Evolutionary conservation across 2,797 vertebrate genomes (phyloP), one percentile per base, ranked within the genome.

Genomic region (Champsocephalus esox): DNA sequence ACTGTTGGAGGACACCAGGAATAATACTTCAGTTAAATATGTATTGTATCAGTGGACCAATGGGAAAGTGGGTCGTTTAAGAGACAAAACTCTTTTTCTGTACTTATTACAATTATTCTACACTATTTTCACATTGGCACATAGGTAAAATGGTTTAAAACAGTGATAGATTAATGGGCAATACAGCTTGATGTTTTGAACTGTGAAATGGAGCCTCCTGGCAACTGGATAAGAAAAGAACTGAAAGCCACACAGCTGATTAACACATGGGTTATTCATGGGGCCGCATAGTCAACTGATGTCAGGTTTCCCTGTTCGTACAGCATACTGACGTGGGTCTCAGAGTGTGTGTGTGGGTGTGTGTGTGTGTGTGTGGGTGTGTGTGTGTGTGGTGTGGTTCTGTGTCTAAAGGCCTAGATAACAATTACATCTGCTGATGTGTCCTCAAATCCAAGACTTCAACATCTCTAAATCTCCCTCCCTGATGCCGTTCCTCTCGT

Each of bases 181-280:
- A 28, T 68, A 46, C 5, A 66, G 16, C 13, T 43, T 34, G 56
- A 69, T 68, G 46, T 70, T 81, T 75, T 62, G 17, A 6, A 60
- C 55, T 43, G n/a, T 76, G 68, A 87, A 89, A 83, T 24, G 10
- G 77, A 90, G 71, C 64, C 61, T 69, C 63, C 58, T 62, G 59
- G 76, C 56, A 77, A 74, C 77, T 45, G 51, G 78, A 86, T 78
- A 79, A 77, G 67, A 84, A 85, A 81, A 83, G 59, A 62, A 32
- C 41, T 80, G 16, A 56, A 24, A 81, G 81, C 43, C 67, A 54
- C 49, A 73, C 57, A 71, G 62, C 66, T 82, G 75, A 87, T 80
- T 77, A 84, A 73, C 62, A 69, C 80, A 88, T 86, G 88, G 69
- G 83, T 92, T 89, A 94, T 93, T 93, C 81, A 90, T 91, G 79